Base-by-base conservation (phyloP, 1,140 invertebrate species). In the Coelopa frigida region DNA sequence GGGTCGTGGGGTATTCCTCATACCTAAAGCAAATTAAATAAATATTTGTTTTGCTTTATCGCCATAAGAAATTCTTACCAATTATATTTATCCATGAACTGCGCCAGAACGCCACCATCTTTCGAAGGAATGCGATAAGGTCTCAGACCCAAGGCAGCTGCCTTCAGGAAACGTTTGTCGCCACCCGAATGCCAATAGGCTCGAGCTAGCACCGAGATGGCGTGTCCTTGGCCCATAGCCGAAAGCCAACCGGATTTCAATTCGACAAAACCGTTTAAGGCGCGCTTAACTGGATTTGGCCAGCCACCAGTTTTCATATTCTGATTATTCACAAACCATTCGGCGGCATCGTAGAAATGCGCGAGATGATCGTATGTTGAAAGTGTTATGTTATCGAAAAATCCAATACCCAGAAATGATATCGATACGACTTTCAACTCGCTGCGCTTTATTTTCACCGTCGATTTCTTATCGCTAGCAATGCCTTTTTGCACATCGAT, bases 181-280 rank as follows among this genome's bases (percentile, higher is more conserved):
- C 85, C 79, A 38, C 83, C 80, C 14, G 87, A 91, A 62, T 83
- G 78, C 69, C 85, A 76, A 72, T 88, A 95, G 0, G 94, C 93
- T 53, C 96, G 75, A 3, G 89, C 81, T 37, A 99, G 73, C 10
- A 98, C 78, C 0, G 94, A 97, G 47, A 98, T 89, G 1, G 87
- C 93, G 68, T 99, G 95, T 1, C 95, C 95, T 68, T 98, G 94
- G 5, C 89, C 92, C 95, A 99, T 99, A 6, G 92, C 90, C 3
- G 94, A 98, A 67, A 94, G 89, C 92, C 92, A 96, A 44, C 91
- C 91, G 12, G 89, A 83, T 50, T 80, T 74, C 26, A 96, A 75
- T 51, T 85, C 83, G 35, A 79, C 76, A 68, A 89, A 84, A n/a
- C 84, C 82, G 40, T 78, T 76, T 48, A 91, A 76, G 61, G 82